Percentiles rank a stretch among this genome's conserved stretches.
These are phyloP conservation scores for Chrysocyon brachyurus DNA, from an alignment of 2,797 vertebrate species.

Conservation along the genomic window DNA sequence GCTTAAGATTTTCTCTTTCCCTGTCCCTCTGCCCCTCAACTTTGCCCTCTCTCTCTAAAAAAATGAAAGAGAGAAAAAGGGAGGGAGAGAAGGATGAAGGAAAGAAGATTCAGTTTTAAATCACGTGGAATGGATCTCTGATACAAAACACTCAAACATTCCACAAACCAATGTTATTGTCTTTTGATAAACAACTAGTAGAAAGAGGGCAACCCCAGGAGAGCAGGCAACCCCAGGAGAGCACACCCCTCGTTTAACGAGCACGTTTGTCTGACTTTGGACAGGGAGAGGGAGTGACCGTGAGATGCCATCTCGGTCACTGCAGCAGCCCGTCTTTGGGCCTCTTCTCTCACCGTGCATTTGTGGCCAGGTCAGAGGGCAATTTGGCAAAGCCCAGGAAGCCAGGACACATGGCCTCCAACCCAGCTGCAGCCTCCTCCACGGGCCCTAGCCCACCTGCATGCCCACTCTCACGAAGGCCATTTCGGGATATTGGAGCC, in stretches of 20 bases:
- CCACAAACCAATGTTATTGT: background rate
- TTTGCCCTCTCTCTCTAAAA: too few relatives aligned
- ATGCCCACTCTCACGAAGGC: background rate
- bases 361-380: background rate
- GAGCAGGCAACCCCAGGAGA: background rate
- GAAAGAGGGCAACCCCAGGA: background rate
- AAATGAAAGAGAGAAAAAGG: too few relatives aligned
- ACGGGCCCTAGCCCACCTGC: background rate
- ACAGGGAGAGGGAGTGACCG: too few relatives aligned
- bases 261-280: accelerated
- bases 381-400: background rate
- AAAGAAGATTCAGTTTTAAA: background rate
- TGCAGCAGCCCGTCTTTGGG: background rate
- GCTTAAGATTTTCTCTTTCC: too few relatives aligned
- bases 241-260: background rate
- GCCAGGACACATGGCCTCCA: background rate
- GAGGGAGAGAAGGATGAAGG: too few relatives aligned
- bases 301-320: too few relatives aligned
- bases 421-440: background rate
- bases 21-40: too few relatives aligned
- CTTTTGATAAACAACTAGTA: background rate
- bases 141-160: background rate
- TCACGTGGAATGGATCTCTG: background rate
- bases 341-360: background rate
- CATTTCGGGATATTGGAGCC: background rate